phyloP scores from a whole-genome alignment of 2,888 invertebrate species.

The Parnassius orleans region DNA sequence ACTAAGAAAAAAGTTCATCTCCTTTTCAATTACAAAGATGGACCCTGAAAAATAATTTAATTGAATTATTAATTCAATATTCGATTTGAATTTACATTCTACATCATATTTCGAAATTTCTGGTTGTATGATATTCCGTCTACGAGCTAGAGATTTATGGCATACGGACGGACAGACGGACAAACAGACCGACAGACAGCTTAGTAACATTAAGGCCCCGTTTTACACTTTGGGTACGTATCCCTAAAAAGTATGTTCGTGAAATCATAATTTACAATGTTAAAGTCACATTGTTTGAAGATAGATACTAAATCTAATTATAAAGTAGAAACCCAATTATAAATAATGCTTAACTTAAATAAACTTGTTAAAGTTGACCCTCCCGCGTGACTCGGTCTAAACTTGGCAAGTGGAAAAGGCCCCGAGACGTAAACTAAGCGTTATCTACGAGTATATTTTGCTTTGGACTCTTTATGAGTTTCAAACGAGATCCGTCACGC shows the following conservation, averaged over 20 bases:
- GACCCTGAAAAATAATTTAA: no score
- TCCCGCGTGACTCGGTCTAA: slow-evolving; percentile 55
- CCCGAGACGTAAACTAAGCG: slow-evolving; percentile 74
- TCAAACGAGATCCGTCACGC: slow-evolving; percentile 81
- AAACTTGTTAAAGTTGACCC: slow-evolving; percentile 68
- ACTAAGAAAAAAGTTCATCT: no score
- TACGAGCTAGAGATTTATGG: no score
- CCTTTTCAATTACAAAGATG: no score
- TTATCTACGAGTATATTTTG: slow-evolving; percentile 79
- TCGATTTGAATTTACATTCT: no score
- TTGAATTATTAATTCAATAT: no score
- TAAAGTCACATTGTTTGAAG: slow-evolving; percentile 21
- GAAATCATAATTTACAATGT: slow-evolving; percentile 16
- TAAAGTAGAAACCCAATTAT: slow-evolving; percentile 72
- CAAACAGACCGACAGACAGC: no score
- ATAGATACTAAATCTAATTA: slow-evolving; percentile 53
- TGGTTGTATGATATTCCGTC: no score
- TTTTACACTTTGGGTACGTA: no score
- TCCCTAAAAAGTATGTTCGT: neutral
- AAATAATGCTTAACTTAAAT: slow-evolving; percentile 71
- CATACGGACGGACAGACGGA: no score
- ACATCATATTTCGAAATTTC: no score
- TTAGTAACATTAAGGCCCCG: no score
- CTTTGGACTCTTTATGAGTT: slow-evolving; percentile 81
- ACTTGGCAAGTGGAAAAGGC: slow-evolving; percentile 76